Conservation (phyloP, 2,113 vertebrate genomes). For the Aphyosemion australe region DNA sequence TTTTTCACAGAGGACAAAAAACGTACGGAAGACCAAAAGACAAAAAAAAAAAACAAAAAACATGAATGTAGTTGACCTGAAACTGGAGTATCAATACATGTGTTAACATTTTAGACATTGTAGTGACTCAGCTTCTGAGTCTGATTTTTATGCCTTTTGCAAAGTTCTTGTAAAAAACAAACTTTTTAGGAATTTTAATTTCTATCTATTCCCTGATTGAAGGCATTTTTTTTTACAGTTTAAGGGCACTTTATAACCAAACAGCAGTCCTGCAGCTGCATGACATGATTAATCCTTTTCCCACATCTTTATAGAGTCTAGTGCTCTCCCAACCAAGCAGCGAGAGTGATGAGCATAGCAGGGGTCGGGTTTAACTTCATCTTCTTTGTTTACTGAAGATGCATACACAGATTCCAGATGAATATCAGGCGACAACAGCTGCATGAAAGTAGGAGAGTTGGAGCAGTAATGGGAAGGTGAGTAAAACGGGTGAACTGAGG, state of each 20-base stretch:
- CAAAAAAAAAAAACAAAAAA: too few species aligned
- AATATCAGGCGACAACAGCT: constrained; percentile 13
- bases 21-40: too few species aligned
- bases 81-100: background rate
- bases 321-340: background rate
- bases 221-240: constrained; percentile 12
- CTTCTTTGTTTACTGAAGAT: constrained; percentile 36
- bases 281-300: background rate
- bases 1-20: background rate
- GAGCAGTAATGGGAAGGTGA: constrained; percentile 8
- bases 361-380: constrained; percentile 21
- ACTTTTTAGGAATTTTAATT: background rate
- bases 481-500: constrained; percentile 19
- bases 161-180: constrained; percentile 20
- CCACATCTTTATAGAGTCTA: background rate
- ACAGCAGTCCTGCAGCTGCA: constrained; percentile 4
- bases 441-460: constrained; percentile 34
- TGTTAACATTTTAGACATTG: constrained; percentile 10
- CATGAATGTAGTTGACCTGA: background rate
- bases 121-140: constrained; percentile 4
- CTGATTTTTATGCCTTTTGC: background rate
- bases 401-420: background rate
- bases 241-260: constrained; percentile 26
- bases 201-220: background rate
- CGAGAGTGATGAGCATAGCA: background rate